Base-by-base conservation (phyloP, 2,888 invertebrate species). In the Bibio marci region DNA sequence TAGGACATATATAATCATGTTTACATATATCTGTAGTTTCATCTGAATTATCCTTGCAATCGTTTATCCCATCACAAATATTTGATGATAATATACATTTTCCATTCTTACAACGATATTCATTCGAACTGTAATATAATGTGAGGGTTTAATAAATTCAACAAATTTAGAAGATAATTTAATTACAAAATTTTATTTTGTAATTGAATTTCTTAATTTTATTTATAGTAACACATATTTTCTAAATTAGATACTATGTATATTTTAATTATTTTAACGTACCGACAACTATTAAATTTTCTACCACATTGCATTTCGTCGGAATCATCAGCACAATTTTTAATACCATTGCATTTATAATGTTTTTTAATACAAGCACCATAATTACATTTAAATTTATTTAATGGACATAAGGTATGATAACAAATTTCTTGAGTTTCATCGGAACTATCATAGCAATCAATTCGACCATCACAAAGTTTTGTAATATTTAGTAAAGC, bases 321-420 rank as follows among this genome's bases (percentile, higher is more conserved):
- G 2, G 54, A 53, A 34, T 44, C 41, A 45, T 55, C 55, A 7
- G 46, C 45, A 40, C 56, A 56, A 32, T 57, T 52, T 10, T 41
- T 35, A 19, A 42, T 43, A 3, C 52, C 52, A 46, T 58, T 52
- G 38, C 59, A 59, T 17, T 51, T 47, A 22, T 46, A 37, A 11
- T 39, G 41, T 19, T 51, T 45, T 4, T 46, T 45, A 27, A 58
- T 47, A 39, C 58, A 57, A 1, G 54, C 59, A 17, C 57, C 57
- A 42, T 55, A 58, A 38, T 51, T 46, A 44, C 58, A 59, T 38
- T 54, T 52, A 43, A 54, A 57, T 31, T 48, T 49, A 22, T 47
- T 25, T 28, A 35, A 19, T 30, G 49, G 48, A 39, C 53, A 53
- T 11, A 52, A 50, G 32, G 38, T 39, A 3, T 30, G 30, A 33